Conservation (phyloP, 2,888 invertebrate species). For the Exephanes ischioxanthus region DNA sequence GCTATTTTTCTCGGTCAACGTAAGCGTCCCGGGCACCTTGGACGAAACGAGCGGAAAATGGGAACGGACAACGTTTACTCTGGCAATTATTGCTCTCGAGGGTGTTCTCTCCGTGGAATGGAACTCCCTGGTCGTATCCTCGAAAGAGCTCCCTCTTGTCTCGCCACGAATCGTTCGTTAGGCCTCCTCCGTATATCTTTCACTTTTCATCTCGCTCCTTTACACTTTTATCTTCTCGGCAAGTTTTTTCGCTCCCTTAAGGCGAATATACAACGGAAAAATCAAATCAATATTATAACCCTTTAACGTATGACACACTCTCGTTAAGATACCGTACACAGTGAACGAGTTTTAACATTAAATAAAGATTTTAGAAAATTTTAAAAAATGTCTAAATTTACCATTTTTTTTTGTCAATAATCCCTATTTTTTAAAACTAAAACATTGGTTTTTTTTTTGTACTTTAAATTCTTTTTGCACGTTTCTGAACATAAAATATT, state of each 20-base stretch:
- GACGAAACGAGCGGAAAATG: conserved; percentile 66
- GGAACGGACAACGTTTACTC: conserved; percentile 52
- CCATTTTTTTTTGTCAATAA: too few relatives aligned
- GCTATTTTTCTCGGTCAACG: neutral
- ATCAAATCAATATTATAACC: neutral
- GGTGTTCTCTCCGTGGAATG: neutral
- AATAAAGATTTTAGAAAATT: too few relatives aligned
- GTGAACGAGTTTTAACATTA: too few relatives aligned
- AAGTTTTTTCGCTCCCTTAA: neutral
- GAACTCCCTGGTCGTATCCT: neutral
- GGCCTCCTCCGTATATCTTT: neutral
- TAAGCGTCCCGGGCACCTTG: conserved; percentile 33
- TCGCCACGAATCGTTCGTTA: conserved; percentile 9
- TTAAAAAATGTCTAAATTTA: too few relatives aligned
- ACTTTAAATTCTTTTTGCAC: too few relatives aligned
- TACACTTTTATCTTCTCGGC: conserved; percentile 2
- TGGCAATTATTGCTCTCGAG: conserved; percentile 53
- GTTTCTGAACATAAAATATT: too few relatives aligned
- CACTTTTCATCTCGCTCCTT: neutral
- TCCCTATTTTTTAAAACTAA: too few relatives aligned
- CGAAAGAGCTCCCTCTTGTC: neutral
- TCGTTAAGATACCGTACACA: neutral
- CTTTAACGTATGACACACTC: neutral
- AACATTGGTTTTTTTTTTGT: too few relatives aligned
- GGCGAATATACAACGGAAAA: neutral